A percentile compares a stretch with the other conserved stretches of the same genome.
phyloP scores from a whole-genome alignment of 2,113 vertebrate species.

The Caretta caretta region DNA sequence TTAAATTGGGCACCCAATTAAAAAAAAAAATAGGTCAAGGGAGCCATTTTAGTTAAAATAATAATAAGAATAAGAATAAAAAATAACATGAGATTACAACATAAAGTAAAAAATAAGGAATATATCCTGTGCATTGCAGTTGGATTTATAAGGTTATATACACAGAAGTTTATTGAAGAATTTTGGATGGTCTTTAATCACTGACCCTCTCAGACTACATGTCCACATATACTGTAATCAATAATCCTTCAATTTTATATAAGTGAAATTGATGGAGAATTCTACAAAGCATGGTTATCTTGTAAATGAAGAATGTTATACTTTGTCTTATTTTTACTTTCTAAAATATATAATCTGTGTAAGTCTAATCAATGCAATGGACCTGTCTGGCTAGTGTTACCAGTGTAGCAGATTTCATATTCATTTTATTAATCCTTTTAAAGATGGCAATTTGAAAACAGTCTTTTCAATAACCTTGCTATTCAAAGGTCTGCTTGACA shows the following conservation, averaged over 20 bases:
- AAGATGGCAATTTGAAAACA: neutral
- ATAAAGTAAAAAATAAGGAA: neutral
- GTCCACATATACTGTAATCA: neutral
- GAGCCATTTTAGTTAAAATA: too few species aligned
- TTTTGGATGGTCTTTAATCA: conserved; percentile 5
- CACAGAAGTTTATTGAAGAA: conserved; percentile 15
- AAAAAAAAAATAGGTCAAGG: too few species aligned
- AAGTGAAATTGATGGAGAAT: neutral
- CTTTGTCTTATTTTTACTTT: neutral
- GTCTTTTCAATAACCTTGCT: neutral
- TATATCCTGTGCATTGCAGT: neutral
- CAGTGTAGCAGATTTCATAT: neutral
- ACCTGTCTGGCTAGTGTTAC: neutral
- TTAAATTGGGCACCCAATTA: too few species aligned
- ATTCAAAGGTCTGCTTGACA: neutral
- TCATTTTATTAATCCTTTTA: neutral
- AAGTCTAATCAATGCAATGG: neutral
- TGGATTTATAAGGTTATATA: neutral
- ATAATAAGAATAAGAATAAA: too few species aligned
- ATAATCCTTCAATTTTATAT: neutral
- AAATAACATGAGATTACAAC: too few species aligned
- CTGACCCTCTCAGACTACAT: neutral
- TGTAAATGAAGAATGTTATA: neutral
- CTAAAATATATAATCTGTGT: neutral
- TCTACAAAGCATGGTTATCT: rapidly evolving